Evolutionary conservation across 2,113 vertebrate species (phyloP).

Genomic region (Poicephalus meyeri): DNA sequence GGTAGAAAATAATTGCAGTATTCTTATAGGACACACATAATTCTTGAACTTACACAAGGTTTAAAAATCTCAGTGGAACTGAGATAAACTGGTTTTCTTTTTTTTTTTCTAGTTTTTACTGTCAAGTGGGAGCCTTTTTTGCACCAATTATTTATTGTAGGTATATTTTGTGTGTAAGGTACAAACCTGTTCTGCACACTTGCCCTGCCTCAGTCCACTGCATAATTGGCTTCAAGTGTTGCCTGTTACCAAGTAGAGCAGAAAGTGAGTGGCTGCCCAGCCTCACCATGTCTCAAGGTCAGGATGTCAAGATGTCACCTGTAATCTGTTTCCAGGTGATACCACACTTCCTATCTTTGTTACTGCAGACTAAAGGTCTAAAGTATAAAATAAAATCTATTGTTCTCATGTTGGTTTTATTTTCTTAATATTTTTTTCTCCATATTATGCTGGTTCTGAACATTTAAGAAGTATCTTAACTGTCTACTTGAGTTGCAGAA

Average conservation of each 20-base stretch:
- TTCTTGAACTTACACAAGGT: neutral
- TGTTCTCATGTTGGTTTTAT: neutral
- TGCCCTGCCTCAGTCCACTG: neutral
- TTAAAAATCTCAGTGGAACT: neutral
- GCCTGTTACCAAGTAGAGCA: neutral
- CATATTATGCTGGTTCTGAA: neutral
- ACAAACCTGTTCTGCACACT: neutral
- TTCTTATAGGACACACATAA: neutral
- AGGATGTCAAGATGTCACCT: neutral
- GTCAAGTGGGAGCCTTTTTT: neutral
- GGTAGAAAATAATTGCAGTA: neutral
- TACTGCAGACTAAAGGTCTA: neutral
- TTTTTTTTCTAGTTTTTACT: neutral
- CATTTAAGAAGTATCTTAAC: neutral
- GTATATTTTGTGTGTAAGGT: neutral
- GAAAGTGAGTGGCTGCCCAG: neutral
- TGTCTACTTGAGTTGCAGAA: neutral
- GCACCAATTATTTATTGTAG: neutral
- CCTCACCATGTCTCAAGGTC: neutral
- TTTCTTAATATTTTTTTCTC: neutral
- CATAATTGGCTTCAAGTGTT: neutral
- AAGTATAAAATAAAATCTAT: neutral
- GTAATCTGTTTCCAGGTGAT: neutral
- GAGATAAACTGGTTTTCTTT: neutral
- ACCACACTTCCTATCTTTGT: neutral